Evolutionary conservation across 2,888 invertebrate genomes (phyloP), one percentile per base, ranked within the genome.

Genomic region (Sesamia inferens): DNA sequence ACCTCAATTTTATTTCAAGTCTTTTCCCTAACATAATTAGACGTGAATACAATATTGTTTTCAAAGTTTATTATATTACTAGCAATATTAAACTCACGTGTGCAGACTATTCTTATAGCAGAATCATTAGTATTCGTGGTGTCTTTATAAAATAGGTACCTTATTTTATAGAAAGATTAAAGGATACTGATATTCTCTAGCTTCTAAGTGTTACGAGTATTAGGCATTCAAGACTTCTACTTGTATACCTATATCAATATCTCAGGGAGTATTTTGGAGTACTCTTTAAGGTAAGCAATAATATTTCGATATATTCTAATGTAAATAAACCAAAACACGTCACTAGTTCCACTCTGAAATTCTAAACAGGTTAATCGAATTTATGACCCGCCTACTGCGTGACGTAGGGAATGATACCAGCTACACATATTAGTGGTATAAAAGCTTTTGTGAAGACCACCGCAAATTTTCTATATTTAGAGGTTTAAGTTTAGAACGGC

Each of bases 401-500:
- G 54, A 8, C 47, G 54, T 76, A 47, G 47, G 51, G n/a, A 5
- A 54, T 31, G 8, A 24, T 42, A 62, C 24, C 11, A 67, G 48
- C n/a, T 13, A 68, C 42, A 48, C 22, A 55, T 44, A 64, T 69
- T n/a, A 54, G 13, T 47, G 13, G n/a, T 5, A 62, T 62, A 63
- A 68, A 22, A 61, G 14, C 24, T 64, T 24, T 61, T 72, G 39
- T 57, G 16, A 54, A 57, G 13, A 58, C 54, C 63, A 57, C 42
- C 44, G 5, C 44, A 19, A 16, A 55, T 14, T 66, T 48, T 66
- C 22, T 70, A 76, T 76, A 6, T 76, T 57, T 76, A 57, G 55
- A 68, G 6, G 19, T 66, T 22, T 51, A 65, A 14, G 22, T 44
- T 58, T 47, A 47, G 14, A n/a, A 14, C 3, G n/a, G 11, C 10